Conservation (phyloP, 1,140 invertebrate species). For the Pseudobourletiella spinata region DNA sequence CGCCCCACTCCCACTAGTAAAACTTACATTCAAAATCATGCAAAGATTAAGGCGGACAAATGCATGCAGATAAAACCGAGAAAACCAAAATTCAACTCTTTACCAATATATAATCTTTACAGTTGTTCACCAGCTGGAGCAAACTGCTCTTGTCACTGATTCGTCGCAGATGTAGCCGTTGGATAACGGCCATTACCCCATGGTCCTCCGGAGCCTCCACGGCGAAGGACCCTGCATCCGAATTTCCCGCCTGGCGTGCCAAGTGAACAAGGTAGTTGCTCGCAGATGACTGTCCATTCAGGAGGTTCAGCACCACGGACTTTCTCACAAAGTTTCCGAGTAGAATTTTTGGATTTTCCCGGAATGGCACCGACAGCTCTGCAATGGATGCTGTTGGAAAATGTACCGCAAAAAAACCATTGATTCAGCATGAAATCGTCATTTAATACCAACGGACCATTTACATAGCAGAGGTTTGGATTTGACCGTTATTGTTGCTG, state of each 20-base stretch:
- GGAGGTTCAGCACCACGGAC: not conserved
- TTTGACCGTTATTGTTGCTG: too few relatives aligned
- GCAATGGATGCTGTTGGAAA: not conserved
- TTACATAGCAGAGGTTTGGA: too few relatives aligned
- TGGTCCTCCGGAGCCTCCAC: conserved; percentile 4
- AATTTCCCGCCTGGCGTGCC: conserved; percentile 1
- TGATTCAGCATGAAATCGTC: not conserved
- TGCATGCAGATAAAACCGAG: too few relatives aligned
- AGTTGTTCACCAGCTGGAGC: conserved; percentile 2
- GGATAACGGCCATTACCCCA: conserved; percentile 7
- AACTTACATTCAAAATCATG: too few relatives aligned
- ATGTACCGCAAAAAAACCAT: not conserved
- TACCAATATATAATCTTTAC: conserved; percentile 3
- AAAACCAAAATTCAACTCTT: too few relatives aligned
- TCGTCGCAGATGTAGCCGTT: not conserved
- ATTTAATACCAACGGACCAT: not conserved
- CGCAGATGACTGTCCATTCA: not conserved
- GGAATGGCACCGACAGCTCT: not conserved
- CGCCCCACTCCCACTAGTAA: too few relatives aligned
- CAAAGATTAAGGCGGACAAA: too few relatives aligned
- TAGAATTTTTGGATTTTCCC: conserved; percentile 3
- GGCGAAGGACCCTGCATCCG: not conserved
- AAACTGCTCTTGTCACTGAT: conserved; percentile 1
- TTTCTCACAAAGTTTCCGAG: not conserved
- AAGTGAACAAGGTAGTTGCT: conserved; percentile 3